A percentile compares a stretch with the other conserved stretches of the same genome.
phyloP scores from a whole-genome alignment of 2,888 invertebrate species.

The Dolichomitus sp. region DNA sequence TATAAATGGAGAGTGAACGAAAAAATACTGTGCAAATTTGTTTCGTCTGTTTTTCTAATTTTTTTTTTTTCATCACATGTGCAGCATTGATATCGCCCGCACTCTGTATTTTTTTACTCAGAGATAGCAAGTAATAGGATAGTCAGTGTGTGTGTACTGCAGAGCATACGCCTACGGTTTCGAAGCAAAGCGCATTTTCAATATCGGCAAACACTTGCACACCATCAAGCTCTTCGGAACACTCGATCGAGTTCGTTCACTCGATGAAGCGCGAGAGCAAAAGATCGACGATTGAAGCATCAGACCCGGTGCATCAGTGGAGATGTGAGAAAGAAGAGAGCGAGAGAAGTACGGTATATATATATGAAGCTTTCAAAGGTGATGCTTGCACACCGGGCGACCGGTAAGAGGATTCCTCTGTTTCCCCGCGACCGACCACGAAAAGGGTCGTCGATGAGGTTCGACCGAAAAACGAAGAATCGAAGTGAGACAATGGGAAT shows the following conservation, averaged over 20 bases:
- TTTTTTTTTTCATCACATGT: background rate
- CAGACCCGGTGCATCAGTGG: conserved; percentile 35
- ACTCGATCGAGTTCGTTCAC: conserved; percentile 3
- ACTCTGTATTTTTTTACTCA: background rate
- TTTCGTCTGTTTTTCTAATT: background rate
- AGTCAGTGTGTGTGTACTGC: conserved; percentile 7
- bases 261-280: conserved; percentile 34
- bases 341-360: background rate
- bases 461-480: conserved; percentile 57
- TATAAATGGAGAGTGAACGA: background rate
- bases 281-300: conserved; percentile 35
- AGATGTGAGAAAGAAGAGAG: conserved; percentile 22
- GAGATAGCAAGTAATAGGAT: conserved; percentile 1
- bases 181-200: conserved; percentile 31
- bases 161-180: conserved; percentile 10
- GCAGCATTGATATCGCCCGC: background rate
- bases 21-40: background rate
- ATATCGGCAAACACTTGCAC: conserved; percentile 35
- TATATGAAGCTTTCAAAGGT: conserved; percentile 52
- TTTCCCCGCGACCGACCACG: conserved; percentile 66
- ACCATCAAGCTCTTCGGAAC: conserved; percentile 24
- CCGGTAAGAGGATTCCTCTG: conserved; percentile 69
- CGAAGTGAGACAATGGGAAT: conserved; percentile 62
- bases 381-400: conserved; percentile 29
- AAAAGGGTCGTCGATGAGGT: conserved; percentile 65